Percentiles rank a stretch among this genome's conserved stretches.
phyloP scores from a whole-genome alignment of 2,888 invertebrate genomes.

The Prenolepis imparis region DNA sequence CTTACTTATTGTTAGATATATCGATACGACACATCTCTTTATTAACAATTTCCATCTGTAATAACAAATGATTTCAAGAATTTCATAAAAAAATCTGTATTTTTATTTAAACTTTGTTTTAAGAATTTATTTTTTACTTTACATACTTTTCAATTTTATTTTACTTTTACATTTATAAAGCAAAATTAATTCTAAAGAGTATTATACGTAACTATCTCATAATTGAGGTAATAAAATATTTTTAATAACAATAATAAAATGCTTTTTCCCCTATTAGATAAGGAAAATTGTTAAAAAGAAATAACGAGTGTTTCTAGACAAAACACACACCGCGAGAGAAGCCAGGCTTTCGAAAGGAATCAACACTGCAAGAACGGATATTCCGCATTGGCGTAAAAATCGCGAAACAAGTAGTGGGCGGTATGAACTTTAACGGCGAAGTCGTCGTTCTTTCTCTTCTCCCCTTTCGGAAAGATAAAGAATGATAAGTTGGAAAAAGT shows the following conservation, averaged over 20 bases:
- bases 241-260: neutral
- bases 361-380: slow-evolving; percentile 43
- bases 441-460: slow-evolving; percentile 11
- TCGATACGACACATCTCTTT: neutral
- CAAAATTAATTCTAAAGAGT: neutral
- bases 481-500: neutral
- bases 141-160: neutral
- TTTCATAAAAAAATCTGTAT: neutral
- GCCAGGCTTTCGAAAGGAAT: slow-evolving; percentile 36
- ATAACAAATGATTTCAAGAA: neutral
- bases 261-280: neutral
- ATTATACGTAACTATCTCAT: neutral
- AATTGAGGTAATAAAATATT: neutral
- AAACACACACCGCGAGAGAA: neutral
- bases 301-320: neutral
- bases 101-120: slow-evolving; percentile 4
- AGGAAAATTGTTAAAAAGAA: slow-evolving; percentile 19
- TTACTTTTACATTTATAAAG: neutral
- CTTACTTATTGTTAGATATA: too few species aligned
- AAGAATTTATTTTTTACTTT: neutral
- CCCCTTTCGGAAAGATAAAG: neutral
- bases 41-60: neutral
- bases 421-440: slow-evolving; percentile 11
- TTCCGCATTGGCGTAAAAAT: slow-evolving; percentile 60
- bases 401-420: slow-evolving; percentile 49